A percentile compares a stretch with the other conserved stretches of the same genome.
These are phyloP conservation scores for Eurypyga helias DNA, from an alignment of 2,113 vertebrate genomes.

Conservation along the genomic window DNA sequence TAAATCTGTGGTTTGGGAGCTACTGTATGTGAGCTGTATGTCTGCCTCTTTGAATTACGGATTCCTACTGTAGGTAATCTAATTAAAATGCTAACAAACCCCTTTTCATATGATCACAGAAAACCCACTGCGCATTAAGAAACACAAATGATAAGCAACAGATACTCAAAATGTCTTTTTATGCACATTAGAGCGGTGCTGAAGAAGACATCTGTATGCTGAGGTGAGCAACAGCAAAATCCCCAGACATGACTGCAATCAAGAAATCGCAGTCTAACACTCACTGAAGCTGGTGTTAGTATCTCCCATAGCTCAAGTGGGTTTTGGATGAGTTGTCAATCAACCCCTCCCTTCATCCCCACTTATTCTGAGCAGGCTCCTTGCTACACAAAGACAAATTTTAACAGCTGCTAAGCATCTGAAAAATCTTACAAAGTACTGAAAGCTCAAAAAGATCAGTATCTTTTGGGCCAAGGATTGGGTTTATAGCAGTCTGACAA, in stretches of 20 bases:
- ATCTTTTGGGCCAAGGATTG: not conserved
- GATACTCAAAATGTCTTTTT: not conserved
- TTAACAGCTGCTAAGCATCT: not conserved
- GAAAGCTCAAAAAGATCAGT: not conserved
- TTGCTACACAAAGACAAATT: not conserved
- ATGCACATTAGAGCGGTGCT: not conserved
- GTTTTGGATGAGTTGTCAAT: not conserved
- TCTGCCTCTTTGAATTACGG: not conserved
- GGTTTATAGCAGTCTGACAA: not conserved
- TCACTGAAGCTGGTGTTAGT: not conserved
- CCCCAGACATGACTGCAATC: not conserved
- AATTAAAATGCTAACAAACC: slow-evolving; percentile 18
- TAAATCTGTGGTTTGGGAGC: not conserved
- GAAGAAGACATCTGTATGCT: not conserved
- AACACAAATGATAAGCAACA: not conserved
- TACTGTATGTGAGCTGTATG: not conserved
- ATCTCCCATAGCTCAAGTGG: not conserved
- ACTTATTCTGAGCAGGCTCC: not conserved
- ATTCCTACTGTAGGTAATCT: not conserved
- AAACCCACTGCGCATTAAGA: not conserved
- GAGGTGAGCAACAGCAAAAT: not conserved
- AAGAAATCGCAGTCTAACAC: not conserved
- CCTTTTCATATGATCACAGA: not conserved
- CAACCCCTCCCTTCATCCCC: not conserved
- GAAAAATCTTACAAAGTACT: not conserved